Evolutionary conservation across 2,113 vertebrate species (phyloP).

Genomic region (Malurus elegans): DNA sequence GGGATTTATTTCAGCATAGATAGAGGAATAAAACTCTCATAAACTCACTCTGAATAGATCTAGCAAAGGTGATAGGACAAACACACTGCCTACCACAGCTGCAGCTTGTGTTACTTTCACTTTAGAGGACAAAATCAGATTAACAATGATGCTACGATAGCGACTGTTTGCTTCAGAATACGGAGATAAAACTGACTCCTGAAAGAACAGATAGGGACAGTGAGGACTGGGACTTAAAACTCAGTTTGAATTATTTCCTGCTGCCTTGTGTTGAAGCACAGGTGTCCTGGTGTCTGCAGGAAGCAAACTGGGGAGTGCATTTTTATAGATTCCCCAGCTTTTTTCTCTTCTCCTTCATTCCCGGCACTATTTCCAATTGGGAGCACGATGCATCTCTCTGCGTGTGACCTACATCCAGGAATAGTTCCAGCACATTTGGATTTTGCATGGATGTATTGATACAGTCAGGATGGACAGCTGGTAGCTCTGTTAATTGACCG

Average conservation of each 20-base stretch:
- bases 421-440: background rate
- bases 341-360: background rate
- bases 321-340: background rate
- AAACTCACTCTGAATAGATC: background rate
- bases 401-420: conserved; percentile 13
- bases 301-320: background rate
- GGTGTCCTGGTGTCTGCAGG: background rate
- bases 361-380: rapidly evolving
- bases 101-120: background rate
- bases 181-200: background rate
- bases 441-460: background rate
- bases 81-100: background rate
- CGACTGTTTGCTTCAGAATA: background rate
- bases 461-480: background rate
- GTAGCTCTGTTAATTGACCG: conserved; percentile 7
- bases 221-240: background rate
- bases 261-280: background rate
- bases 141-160: rapidly evolving
- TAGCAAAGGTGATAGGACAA: background rate
- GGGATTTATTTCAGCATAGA: background rate
- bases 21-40: background rate
- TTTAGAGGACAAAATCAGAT: background rate
- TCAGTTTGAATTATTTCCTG: background rate
- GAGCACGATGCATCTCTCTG: background rate
- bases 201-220: background rate